These are phyloP conservation scores for Sebastes trivittatus DNA, from an alignment of 2,797 vertebrate species.

Conservation along the genomic window DNA sequence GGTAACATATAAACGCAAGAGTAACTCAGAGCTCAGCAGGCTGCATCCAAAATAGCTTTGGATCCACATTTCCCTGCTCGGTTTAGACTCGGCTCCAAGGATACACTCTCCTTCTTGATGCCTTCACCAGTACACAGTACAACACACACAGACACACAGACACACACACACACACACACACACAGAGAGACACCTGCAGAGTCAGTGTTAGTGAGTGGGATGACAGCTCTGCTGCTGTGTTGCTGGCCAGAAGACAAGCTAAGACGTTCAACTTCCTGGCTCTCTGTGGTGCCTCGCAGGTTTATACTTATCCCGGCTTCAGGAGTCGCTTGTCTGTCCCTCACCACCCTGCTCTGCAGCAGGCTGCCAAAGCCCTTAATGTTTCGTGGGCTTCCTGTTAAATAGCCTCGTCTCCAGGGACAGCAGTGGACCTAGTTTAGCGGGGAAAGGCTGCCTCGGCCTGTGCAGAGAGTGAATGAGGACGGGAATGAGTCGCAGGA, in stretches of 20 bases:
- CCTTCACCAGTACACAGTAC: slow-evolving; percentile 12
- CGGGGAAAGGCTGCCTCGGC: slow-evolving; percentile 16
- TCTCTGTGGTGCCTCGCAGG: slow-evolving; percentile 46
- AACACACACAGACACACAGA: neutral
- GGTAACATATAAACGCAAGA: neutral
- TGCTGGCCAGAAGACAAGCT: slow-evolving; percentile 60
- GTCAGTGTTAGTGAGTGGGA: slow-evolving; percentile 49
- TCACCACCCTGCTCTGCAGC: slow-evolving; percentile 27
- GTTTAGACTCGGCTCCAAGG: slow-evolving; percentile 36
- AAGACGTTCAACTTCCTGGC: slow-evolving; percentile 49
- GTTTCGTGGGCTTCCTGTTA: slow-evolving; percentile 65
- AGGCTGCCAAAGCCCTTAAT: slow-evolving; percentile 73
- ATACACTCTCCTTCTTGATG: slow-evolving; percentile 23
- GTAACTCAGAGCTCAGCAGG: slow-evolving; percentile 7
- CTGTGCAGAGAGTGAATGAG: slow-evolving; percentile 29
- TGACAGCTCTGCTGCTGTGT: slow-evolving; percentile 65
- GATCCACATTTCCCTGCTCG: slow-evolving; percentile 17
- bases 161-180: slow-evolving; percentile 27
- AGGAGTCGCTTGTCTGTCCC: slow-evolving; percentile 48
- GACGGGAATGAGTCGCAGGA: slow-evolving; percentile 3
- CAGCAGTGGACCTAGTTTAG: slow-evolving; percentile 49
- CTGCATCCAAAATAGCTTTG: slow-evolving; percentile 40
- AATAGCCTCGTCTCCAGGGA: slow-evolving; percentile 64
- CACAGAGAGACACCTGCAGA: slow-evolving; percentile 30
- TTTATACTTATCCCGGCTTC: slow-evolving; percentile 57